These are phyloP conservation scores for Ictalurus punctatus DNA, from an alignment of 2,113 vertebrate genomes.

Conservation along the genomic window DNA sequence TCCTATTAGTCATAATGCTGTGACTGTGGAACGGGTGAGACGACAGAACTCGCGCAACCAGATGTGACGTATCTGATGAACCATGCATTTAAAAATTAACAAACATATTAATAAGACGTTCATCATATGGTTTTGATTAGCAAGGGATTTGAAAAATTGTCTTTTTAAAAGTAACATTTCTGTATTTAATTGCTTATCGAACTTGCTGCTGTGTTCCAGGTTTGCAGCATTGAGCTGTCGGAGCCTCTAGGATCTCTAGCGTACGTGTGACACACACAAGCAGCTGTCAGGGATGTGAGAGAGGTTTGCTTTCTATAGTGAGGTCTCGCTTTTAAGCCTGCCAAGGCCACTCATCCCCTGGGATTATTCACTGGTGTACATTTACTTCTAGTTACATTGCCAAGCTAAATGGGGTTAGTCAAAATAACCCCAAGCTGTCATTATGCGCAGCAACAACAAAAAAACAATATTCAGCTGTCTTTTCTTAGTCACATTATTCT, in stretches of 20 bases:
- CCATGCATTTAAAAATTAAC: not conserved
- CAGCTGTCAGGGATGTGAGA: conserved; percentile 40
- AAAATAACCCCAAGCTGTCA: not conserved
- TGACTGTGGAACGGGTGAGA: not conserved
- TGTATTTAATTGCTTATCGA: not conserved
- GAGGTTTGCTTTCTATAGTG: conserved; percentile 38
- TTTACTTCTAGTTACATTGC: conserved; percentile 55
- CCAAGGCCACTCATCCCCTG: conserved; percentile 30
- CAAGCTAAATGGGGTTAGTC: conserved; percentile 1
- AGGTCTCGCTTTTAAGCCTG: conserved; percentile 18
- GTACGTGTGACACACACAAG: conserved; percentile 22
- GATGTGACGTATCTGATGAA: not conserved
- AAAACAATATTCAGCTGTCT: not conserved
- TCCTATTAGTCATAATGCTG: not conserved
- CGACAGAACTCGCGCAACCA: not conserved
- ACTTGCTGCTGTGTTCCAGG: not conserved
- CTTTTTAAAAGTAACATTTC: not conserved
- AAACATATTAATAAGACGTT: not conserved
- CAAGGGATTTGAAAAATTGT: not conserved
- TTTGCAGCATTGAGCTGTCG: not conserved
- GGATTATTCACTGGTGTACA: conserved; percentile 52
- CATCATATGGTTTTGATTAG: not conserved
- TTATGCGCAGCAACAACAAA: not conserved
- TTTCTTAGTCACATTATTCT: not conserved
- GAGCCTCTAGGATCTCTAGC: not conserved